Conservation (phyloP, 2,113 vertebrate species). For the Blennius ocellaris region DNA sequence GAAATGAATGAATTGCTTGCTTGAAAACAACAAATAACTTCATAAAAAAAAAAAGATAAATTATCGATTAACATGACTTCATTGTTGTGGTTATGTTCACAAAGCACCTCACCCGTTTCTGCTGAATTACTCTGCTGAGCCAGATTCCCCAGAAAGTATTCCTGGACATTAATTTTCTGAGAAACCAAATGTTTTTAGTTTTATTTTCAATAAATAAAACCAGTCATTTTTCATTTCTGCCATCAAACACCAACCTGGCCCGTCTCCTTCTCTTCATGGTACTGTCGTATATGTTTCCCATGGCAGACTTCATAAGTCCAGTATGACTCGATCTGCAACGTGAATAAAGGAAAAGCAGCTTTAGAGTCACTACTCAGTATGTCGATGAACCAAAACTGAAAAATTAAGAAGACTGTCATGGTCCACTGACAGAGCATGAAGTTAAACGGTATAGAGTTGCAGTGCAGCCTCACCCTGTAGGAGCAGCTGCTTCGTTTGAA, state of each 20-base stretch:
- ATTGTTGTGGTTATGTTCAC: background rate
- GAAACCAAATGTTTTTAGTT: conserved; percentile 38
- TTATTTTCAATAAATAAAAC: background rate
- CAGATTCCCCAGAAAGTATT: conserved; percentile 94
- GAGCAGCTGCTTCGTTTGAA: conserved; percentile 99
- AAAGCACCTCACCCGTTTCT: conserved; percentile 84
- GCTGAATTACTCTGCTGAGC: conserved; percentile 82
- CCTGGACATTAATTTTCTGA: conserved; percentile 95
- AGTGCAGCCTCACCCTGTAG: conserved; percentile 87
- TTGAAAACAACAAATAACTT: background rate
- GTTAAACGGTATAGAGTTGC: conserved; percentile 1
- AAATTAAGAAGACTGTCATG: background rate
- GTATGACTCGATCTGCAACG: conserved; percentile 95
- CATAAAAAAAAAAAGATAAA: background rate
- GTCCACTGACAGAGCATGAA: conserved; percentile 14
- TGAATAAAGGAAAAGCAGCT: background rate
- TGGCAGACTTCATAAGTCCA: conserved; percentile 99
- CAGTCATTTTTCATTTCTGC: background rate
- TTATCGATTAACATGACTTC: background rate
- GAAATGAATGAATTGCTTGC: background rate
- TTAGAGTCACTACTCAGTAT: background rate
- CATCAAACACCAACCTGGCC: conserved; percentile 87
- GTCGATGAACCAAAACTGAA: background rate
- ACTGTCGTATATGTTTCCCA: conserved; percentile 95
- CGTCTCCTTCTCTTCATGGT: conserved; percentile 98